Conservation (phyloP, 2,113 vertebrate species). For the Brienomyrus longianalis region DNA sequence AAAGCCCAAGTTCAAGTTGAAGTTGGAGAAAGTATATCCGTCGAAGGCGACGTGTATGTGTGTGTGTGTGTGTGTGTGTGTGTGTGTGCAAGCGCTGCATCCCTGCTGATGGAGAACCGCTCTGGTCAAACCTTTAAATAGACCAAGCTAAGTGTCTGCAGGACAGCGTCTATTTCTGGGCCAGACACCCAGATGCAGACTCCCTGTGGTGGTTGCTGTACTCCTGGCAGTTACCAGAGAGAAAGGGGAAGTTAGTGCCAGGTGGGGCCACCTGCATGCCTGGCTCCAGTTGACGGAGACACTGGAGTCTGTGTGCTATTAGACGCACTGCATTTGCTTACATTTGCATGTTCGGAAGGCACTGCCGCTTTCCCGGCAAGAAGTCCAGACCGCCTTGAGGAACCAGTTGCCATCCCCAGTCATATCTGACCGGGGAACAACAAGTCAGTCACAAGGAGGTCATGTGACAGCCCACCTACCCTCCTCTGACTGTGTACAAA, state of each 20-base stretch:
- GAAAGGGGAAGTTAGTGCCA: neutral
- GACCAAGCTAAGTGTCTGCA: too few relatives aligned
- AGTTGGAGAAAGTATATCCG: conserved; percentile 1
- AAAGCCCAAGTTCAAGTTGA: neutral
- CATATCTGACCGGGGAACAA: conserved; percentile 17
- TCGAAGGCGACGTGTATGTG: neutral
- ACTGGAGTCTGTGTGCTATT: neutral
- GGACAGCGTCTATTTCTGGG: neutral
- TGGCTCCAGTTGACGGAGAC: conserved; percentile 13
- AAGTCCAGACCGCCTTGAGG: conserved; percentile 15
- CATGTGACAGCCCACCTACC: neutral
- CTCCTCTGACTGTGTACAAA: neutral
- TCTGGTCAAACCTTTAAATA: neutral
- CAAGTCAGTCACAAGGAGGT: neutral
- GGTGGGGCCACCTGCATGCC: conserved; percentile 20
- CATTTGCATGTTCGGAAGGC: conserved; percentile 37
- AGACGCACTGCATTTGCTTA: conserved; percentile 35
- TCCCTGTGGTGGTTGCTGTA: neutral
- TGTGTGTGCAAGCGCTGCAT: neutral
- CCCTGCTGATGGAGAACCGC: too few relatives aligned
- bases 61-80: neutral
- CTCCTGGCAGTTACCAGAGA: neutral
- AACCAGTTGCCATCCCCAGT: neutral
- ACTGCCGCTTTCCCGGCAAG: neutral
- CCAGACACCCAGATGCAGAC: neutral